Conservation (phyloP, 2,888 invertebrate genomes). For the Scelioninae gen. 1 region DNA sequence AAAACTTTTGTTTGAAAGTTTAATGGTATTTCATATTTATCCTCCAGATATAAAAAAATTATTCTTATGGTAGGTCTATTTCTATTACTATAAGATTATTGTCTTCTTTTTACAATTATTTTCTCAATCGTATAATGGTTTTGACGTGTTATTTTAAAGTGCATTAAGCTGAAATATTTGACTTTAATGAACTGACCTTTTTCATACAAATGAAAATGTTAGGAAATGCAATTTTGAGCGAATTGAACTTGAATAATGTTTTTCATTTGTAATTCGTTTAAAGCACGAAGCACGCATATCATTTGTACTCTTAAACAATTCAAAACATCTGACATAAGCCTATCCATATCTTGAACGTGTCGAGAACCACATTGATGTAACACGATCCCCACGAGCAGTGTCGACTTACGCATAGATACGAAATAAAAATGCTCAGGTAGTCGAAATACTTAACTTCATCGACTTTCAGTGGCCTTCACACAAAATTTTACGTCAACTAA, state of each 20-base stretch:
- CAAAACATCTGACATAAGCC: slow-evolving; percentile 60
- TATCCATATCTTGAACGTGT: slow-evolving; percentile 68
- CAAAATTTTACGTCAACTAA: slow-evolving; percentile 42
- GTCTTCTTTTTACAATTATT: neutral
- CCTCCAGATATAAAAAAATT: no score
- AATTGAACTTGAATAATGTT: slow-evolving; percentile 51
- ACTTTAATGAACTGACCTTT: neutral
- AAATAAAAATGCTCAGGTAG: slow-evolving; percentile 70
- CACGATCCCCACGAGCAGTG: slow-evolving; percentile 64
- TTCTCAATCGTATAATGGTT: neutral
- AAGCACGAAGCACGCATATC: slow-evolving; percentile 57
- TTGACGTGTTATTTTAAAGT: neutral
- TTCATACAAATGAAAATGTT: slow-evolving; percentile 1
- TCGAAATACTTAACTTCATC: slow-evolving; percentile 58
- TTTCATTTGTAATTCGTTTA: slow-evolving; percentile 42
- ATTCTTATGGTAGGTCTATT: no score
- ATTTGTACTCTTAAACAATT: slow-evolving; percentile 64
- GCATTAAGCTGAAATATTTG: neutral
- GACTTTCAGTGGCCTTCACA: slow-evolving; percentile 54
- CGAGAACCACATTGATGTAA: slow-evolving; percentile 72
- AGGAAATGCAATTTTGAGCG: neutral
- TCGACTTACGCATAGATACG: slow-evolving; percentile 73
- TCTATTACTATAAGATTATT: no score
- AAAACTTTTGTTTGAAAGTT: neutral
- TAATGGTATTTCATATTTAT: no score